Conservation (phyloP, 2,797 vertebrate genomes). For the Typhlichthys eigenmanni region DNA sequence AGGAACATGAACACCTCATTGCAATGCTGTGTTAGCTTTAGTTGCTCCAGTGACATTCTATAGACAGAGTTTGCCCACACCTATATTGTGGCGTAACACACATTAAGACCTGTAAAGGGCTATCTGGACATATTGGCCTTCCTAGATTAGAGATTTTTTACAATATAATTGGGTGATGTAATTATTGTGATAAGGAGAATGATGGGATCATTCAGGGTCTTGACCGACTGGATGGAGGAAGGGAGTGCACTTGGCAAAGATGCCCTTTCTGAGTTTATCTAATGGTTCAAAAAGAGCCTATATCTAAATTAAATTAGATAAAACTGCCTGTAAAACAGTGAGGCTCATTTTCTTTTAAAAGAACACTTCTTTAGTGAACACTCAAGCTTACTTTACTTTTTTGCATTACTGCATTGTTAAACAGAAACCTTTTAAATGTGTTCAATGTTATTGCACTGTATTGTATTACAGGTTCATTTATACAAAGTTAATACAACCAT, state of each 20-base stretch:
- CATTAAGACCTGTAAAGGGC: conserved; percentile 41
- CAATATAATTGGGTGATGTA: conserved; percentile 41
- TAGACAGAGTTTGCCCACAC: conserved; percentile 27
- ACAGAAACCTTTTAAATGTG: no score
- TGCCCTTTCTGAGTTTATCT: not conserved
- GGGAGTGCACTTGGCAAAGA: not conserved
- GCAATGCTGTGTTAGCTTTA: conserved; percentile 13
- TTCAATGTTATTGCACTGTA: no score
- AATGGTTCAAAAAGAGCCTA: conserved; percentile 4
- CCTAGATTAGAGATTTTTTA: conserved; percentile 23
- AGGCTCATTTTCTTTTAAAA: not conserved
- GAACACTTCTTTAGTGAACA: no score
- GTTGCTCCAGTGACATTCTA: conserved; percentile 34
- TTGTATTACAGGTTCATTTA: no score
- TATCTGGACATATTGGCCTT: conserved; percentile 38
- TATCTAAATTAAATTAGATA: not conserved
- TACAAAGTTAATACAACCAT: no score
- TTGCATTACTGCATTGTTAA: no score
- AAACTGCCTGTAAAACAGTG: not conserved
- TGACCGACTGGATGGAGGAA: not conserved
- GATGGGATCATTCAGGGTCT: conserved; percentile 27
- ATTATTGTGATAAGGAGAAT: conserved; percentile 38
- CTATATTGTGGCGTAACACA: conserved; percentile 25
- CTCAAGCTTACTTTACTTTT: no score
- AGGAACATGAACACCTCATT: conserved; percentile 54